Base-by-base conservation (phyloP, 1,140 invertebrate species). In the Drosophila elegans region DNA sequence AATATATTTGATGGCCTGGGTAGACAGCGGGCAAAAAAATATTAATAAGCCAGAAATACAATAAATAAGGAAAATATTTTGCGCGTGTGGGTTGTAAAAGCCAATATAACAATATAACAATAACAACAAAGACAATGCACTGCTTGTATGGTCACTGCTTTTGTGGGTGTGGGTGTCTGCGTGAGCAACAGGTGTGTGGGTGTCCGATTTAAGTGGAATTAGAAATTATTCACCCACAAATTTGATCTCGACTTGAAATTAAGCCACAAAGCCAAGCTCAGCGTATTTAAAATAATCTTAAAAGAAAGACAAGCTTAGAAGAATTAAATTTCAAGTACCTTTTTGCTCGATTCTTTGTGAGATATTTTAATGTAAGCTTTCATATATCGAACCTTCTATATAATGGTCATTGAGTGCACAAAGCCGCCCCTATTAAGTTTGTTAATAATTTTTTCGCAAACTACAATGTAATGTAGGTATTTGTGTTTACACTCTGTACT, bases 1-100 rank as follows among this genome's bases (percentile, higher is more conserved):
- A 51, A 67, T 77, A 67, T 77, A 81, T 63, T 60, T 63, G 60
- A 63, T 34, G 60, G 60, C 54, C 27, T 29, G 38, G 54, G 60
- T 34, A 60, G 54, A 63, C 54, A 32, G 54, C 60, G 12, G 66
- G 44, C 27, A 55, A 57, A 41, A 44, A 80, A 78, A 80, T 82
- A 82, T 82, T 82, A 82, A 82, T 82, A 83, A 83, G 63, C 80
- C 42, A 67, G 61, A 67, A 69, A 69, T 67, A 69, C 51, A 82
- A 83, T 83, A 83, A 83, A 83, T 83, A 83, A 79, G 59, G 78
- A 74, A 34, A 36, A 61, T 81, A 68, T 53, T 61, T 71, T 71
- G 78, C 62, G 62, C 54, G 78, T 78, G 80, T 77, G 75, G 75
- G 75, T 57, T 78, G 80, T 57, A 83, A 79, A 73, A 57, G 60